Conservation (phyloP, 2,797 vertebrate species). For the Dromococcyx pavoninus region DNA sequence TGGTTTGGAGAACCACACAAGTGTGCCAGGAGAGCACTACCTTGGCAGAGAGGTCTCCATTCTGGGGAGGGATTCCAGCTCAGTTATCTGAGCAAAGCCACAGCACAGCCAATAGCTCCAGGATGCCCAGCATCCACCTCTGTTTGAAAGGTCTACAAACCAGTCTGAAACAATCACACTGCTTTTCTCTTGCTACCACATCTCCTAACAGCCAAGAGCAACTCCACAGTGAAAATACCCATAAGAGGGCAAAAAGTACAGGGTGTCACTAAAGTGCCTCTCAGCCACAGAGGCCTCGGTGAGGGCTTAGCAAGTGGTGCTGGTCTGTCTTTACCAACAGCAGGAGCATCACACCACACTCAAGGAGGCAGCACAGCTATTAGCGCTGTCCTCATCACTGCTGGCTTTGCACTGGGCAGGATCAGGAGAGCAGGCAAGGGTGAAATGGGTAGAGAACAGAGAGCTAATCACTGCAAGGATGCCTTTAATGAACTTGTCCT, state of each 20-base stretch:
- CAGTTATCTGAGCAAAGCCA: not conserved
- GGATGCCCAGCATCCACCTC: not conserved
- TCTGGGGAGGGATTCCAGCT: not conserved
- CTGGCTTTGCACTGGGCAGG: not conserved
- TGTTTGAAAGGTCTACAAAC: not conserved
- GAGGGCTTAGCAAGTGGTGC: not conserved
- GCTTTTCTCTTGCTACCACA: not conserved
- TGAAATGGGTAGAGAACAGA: not conserved
- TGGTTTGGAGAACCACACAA: not conserved
- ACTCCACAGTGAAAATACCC: not conserved
- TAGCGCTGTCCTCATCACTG: not conserved
- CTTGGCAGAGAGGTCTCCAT: not conserved
- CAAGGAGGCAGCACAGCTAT: not conserved
- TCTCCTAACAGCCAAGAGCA: not conserved
- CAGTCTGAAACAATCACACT: not conserved
- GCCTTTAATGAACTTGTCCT: not conserved
- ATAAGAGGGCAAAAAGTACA: not conserved
- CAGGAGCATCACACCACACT: not conserved
- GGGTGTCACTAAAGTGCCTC: not conserved
- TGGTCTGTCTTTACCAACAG: not conserved
- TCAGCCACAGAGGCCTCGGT: not conserved
- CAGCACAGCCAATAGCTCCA: rapidly evolving
- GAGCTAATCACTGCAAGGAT: not conserved
- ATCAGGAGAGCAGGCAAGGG: not conserved
- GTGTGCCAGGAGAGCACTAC: not conserved